phyloP scores from a whole-genome alignment of 2,797 vertebrate species.

The Anguilla pacifica region DNA sequence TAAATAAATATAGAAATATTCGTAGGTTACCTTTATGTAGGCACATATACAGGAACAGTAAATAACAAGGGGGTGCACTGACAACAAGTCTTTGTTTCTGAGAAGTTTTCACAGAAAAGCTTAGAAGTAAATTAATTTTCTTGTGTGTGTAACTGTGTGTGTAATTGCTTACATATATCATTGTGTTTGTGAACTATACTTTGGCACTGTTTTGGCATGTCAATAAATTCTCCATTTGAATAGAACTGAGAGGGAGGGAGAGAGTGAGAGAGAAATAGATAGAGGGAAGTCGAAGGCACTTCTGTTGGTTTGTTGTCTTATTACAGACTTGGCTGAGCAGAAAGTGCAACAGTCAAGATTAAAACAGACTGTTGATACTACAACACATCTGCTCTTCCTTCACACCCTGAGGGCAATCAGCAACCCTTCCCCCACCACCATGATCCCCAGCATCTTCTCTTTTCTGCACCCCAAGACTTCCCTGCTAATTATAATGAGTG shows the following conservation, averaged over 20 bases:
- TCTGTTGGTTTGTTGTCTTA: not conserved
- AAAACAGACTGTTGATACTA: conserved; percentile 6
- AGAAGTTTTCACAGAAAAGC: no score
- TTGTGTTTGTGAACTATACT: not conserved
- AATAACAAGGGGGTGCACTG: no score
- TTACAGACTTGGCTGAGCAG: conserved; percentile 7
- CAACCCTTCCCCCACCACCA: not conserved
- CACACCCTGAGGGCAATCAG: conserved; percentile 1
- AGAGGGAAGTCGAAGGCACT: not conserved
- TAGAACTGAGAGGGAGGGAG: not conserved
- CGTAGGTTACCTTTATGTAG: no score
- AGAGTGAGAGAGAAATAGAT: not conserved
- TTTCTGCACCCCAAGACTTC: conserved; percentile 47
- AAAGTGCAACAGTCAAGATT: not conserved
- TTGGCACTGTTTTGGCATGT: not conserved
- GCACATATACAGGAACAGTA: no score
- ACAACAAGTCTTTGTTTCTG: no score
- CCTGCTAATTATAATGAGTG: conserved; percentile 56
- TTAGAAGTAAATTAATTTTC: no score
- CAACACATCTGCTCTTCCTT: not conserved
- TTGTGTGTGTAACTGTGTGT: not conserved
- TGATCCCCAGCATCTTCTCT: conserved; percentile 18
- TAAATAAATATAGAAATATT: no score
- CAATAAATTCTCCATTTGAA: not conserved
- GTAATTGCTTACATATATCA: not conserved